phyloP scores from a whole-genome alignment of 2,113 vertebrate species.

The Falco punctatus region DNA sequence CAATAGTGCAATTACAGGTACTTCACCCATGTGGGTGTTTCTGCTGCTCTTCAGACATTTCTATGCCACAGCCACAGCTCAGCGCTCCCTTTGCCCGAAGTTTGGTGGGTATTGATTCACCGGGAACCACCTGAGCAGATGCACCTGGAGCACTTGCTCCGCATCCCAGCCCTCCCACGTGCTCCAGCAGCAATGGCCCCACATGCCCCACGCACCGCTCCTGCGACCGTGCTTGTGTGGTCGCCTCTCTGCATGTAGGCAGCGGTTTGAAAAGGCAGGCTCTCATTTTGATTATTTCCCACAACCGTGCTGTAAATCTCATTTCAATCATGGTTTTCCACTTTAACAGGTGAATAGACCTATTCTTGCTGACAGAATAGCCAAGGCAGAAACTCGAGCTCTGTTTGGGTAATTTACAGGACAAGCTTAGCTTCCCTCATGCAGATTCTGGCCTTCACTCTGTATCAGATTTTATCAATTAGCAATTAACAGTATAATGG shows the following conservation, averaged over 20 bases:
- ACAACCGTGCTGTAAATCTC: not conserved
- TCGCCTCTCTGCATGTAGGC: not conserved
- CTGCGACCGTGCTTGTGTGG: not conserved
- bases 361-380: not conserved
- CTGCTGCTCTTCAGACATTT: not conserved
- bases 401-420: not conserved
- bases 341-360: constrained; percentile 4
- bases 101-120: fast-evolving
- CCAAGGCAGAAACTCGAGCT: not conserved
- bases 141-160: not conserved
- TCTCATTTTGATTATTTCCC: not conserved
- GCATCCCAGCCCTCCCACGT: not conserved
- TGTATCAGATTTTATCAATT: constrained; percentile 10
- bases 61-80: fast-evolving
- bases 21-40: fast-evolving
- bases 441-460: not conserved
- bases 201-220: fast-evolving
- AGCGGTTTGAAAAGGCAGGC: not conserved
- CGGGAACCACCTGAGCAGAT: not conserved
- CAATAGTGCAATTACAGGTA: fast-evolving
- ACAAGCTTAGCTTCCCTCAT: not conserved
- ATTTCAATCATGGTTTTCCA: not conserved
- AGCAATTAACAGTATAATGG: not conserved
- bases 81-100: fast-evolving
- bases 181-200: not conserved